Base-by-base conservation (phyloP, 2,888 invertebrate genomes). In the Zygaena filipendulae region DNA sequence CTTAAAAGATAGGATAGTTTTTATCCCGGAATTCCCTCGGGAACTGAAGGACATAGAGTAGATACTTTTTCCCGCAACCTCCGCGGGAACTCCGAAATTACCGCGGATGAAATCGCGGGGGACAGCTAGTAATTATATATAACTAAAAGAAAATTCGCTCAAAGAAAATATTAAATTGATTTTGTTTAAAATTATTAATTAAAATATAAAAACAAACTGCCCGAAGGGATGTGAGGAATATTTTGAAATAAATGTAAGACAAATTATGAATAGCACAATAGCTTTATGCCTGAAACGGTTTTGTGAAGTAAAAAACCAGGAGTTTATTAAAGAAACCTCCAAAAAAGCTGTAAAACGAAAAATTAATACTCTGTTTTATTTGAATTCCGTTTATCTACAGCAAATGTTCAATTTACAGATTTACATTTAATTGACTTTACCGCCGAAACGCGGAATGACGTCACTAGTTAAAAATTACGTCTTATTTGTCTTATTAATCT, bases 51-150 rank as follows among this genome's bases (percentile, higher is more conserved):
- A n/a, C n/a, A n/a, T n/a, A n/a, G n/a, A n/a, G n/a, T n/a, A n/a
- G n/a, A n/a, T n/a, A n/a, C n/a, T n/a, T n/a, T n/a, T n/a, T n/a
- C n/a, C n/a, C n/a, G n/a, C n/a, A n/a, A n/a, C n/a, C n/a, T n/a
- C n/a, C n/a, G n/a, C n/a, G n/a, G n/a, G n/a, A n/a, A n/a, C n/a
- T n/a, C n/a, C n/a, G n/a, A n/a, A n/a, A n/a, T n/a, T n/a, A n/a
- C n/a, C n/a, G n/a, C n/a, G n/a, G n/a, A n/a, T n/a, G n/a, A n/a
- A n/a, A n/a, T n/a, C n/a, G n/a, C n/a, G n/a, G n/a, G n/a, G n/a
- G n/a, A 3, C 26, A 20, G 21, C 29, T 6, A 33, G 29, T 20
- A 26, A 26, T 13, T 33, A 21, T 26, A n/a, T n/a, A n/a, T n/a
- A n/a, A n/a, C 20, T 33, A 26, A 23, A 29, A 13, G 13, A 25